A percentile compares a stretch with the other conserved stretches of the same genome.
These are phyloP conservation scores for Caenorhabditis imperialis DNA, from an alignment of 2,888 invertebrate species.

Conservation along the genomic window DNA sequence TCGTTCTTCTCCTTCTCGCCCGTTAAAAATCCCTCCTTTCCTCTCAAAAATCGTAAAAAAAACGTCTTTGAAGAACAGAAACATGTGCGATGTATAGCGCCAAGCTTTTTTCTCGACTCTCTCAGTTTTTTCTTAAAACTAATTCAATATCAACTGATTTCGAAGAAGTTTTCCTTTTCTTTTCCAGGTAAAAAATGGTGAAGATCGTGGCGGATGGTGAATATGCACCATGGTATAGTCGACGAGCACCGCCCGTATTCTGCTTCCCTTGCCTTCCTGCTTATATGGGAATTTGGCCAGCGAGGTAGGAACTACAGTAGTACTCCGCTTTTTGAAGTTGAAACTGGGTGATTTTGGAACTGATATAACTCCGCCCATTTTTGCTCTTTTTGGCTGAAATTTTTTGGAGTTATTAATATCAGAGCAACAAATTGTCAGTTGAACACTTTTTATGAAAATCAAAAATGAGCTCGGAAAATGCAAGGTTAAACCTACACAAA, in stretches of 20 bases:
- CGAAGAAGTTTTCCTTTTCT: not conserved
- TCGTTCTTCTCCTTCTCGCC: not conserved
- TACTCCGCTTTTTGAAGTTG: too few relatives aligned
- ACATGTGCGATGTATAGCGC: conserved; percentile 46
- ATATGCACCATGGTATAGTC: conserved; percentile 76
- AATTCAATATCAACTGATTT: not conserved
- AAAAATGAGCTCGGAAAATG: too few relatives aligned
- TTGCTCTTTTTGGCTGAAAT: too few relatives aligned
- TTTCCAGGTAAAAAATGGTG: conserved; percentile 47
- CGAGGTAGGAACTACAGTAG: conserved; percentile 57
- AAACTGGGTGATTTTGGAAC: too few relatives aligned
- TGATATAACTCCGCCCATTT: too few relatives aligned
- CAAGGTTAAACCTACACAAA: too few relatives aligned
- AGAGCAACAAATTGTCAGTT: too few relatives aligned
- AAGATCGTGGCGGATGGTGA: conserved; percentile 63
- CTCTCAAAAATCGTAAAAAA: conserved; percentile 10
- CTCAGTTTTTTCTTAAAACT: not conserved
- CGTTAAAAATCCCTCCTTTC: conserved; percentile 13
- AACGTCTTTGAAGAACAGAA: conserved; percentile 25
- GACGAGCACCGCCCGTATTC: conserved; percentile 74
- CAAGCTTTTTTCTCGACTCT: conserved; percentile 10
- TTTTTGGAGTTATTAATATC: too few relatives aligned
- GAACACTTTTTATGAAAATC: too few relatives aligned
- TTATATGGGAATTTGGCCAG: conserved; percentile 75
- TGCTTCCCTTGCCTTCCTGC: conserved; percentile 76